Evolutionary conservation across 1,140 invertebrate species (phyloP).

Genomic region (Conopomorpha cramerella): DNA sequence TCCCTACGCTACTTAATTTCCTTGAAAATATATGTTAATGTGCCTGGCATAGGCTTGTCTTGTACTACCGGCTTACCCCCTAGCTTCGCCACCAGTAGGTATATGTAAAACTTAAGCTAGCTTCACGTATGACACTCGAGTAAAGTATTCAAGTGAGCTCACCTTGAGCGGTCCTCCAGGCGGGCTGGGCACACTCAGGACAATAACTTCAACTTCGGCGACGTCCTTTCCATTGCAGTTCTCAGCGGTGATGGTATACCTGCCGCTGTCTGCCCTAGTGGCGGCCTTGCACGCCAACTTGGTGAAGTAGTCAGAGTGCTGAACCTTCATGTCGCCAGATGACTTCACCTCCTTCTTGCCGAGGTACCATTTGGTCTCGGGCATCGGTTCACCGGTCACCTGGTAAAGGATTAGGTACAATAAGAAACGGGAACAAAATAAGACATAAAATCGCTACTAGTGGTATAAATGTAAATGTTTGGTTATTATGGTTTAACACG

Average conservation of each 20-base stretch:
- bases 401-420: constrained; percentile 11
- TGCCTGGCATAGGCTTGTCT: too few species aligned
- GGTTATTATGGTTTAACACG: too few species aligned
- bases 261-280: constrained; percentile 85
- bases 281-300: constrained; percentile 86
- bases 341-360: constrained; percentile 74
- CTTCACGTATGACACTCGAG: too few species aligned
- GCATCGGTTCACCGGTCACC: constrained; percentile 87
- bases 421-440: too few species aligned
- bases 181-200: constrained; percentile 86
- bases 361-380: constrained; percentile 86
- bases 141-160: too few species aligned
- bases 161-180: constrained; percentile 91
- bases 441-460: too few species aligned
- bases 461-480: too few species aligned
- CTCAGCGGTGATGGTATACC: constrained; percentile 89
- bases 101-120: too few species aligned
- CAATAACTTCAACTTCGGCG: constrained; percentile 89
- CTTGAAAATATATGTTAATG: too few species aligned
- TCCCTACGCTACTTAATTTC: too few species aligned
- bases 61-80: too few species aligned
- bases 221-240: constrained; percentile 92
- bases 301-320: constrained; percentile 87
- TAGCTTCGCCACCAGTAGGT: too few species aligned
- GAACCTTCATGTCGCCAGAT: constrained; percentile 73